Percentiles rank a stretch among this genome's conserved stretches.
These are phyloP conservation scores for Oxycera nigricornis DNA, from an alignment of 2,888 invertebrate genomes.

Conservation along the genomic window DNA sequence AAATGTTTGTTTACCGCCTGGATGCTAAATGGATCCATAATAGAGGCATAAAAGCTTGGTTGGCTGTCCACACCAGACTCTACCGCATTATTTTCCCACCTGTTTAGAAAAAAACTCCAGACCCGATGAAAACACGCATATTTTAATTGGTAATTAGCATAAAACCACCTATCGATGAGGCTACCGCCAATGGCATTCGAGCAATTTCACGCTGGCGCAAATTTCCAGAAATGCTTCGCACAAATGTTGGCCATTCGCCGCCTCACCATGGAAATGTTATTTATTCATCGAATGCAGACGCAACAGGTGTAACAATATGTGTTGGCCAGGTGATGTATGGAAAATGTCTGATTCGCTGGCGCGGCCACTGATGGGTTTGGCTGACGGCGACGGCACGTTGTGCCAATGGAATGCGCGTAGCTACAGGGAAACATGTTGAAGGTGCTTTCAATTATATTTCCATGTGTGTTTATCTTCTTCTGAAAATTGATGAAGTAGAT, in stretches of 20 bases:
- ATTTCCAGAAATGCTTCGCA: background rate
- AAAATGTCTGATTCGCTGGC: too few relatives aligned
- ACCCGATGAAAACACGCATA: conserved; percentile 10
- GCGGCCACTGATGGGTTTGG: too few relatives aligned
- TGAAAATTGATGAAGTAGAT: too few relatives aligned
- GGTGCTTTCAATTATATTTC: too few relatives aligned
- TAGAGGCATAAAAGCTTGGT: background rate
- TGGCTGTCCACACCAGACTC: background rate
- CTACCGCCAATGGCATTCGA: conserved; percentile 30
- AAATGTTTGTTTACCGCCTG: too few relatives aligned
- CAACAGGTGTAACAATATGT: too few relatives aligned
- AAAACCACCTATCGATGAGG: conserved; percentile 22
- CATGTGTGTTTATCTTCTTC: too few relatives aligned
- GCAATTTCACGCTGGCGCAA: background rate
- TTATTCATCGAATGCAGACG: background rate
- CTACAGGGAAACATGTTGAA: too few relatives aligned
- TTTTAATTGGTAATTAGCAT: conserved; percentile 2
- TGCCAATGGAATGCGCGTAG: too few relatives aligned
- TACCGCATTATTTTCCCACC: background rate
- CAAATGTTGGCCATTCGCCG: background rate
- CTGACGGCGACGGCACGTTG: too few relatives aligned
- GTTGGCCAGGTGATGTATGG: background rate
- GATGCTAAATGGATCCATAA: too few relatives aligned
- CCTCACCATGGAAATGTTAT: background rate
- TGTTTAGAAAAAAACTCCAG: background rate